phyloP scores from a whole-genome alignment of 2,113 vertebrate genomes.

The Fregata magnificens region DNA sequence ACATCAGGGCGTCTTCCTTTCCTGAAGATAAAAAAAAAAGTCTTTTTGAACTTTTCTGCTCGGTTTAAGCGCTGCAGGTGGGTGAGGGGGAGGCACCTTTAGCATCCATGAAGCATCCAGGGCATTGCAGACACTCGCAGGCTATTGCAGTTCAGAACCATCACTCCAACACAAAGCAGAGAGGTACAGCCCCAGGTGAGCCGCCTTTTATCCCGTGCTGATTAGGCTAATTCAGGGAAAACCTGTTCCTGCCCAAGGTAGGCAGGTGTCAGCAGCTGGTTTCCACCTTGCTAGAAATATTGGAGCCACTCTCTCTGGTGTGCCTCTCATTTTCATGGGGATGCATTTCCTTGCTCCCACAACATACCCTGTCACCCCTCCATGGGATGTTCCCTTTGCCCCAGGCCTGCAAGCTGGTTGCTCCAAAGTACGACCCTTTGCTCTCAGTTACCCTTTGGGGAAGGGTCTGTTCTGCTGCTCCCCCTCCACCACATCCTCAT shows the following conservation, averaged over 20 bases:
- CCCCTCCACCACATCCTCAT: background rate
- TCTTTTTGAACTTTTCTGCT: background rate
- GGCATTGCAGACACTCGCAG: rapidly evolving
- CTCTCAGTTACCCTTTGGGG: background rate
- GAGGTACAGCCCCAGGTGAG: rapidly evolving
- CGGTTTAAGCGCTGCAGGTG: rapidly evolving
- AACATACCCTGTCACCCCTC: rapidly evolving
- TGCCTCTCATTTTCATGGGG: background rate
- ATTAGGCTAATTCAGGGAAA: background rate
- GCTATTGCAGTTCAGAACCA: rapidly evolving
- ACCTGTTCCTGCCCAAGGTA: background rate
- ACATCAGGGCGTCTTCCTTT: rapidly evolving
- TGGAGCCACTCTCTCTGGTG: background rate
- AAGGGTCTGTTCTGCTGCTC: background rate
- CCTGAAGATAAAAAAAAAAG: rapidly evolving
- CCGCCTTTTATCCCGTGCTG: background rate
- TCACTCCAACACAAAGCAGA: rapidly evolving
- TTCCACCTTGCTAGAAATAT: background rate
- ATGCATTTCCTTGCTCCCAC: background rate
- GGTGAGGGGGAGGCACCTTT: background rate
- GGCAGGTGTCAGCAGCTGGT: background rate
- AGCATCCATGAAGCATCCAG: rapidly evolving
- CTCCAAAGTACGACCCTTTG: background rate
- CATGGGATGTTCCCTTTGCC: rapidly evolving
- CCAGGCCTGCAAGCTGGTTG: background rate